Evolutionary conservation across 2,888 invertebrate species (phyloP), one percentile per base, ranked within the genome.

Genomic region (Sympetrum striolatum): DNA sequence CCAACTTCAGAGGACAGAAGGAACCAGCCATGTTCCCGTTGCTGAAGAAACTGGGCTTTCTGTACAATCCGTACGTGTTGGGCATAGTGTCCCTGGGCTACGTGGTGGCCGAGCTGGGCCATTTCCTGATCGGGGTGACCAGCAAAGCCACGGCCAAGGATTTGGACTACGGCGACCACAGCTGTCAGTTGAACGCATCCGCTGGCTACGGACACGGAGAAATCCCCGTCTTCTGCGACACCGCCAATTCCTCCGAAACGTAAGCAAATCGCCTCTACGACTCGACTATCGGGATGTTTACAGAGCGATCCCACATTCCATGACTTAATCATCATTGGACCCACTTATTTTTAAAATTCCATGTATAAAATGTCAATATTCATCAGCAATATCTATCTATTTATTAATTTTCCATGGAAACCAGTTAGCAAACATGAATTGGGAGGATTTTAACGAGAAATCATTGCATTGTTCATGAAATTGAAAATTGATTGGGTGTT

Each of bases 71-170:
- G 93, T 98, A 97, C 93, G 97, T 97, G 92, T 94, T 98, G 92
- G 97, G 95, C 44, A 94, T 98, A 91, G 96, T 98, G 91, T 97
- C 98, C 90, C 93, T 97, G 90, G 97, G 98, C 91, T 98, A 98
- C 94, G 96, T 98, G 91, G 94, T 98, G 37, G 98, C 98, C 25
- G 98, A 98, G 93, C 94, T 98, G 91, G 98, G 98, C 48, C 98
- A 98, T 94, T 98, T 98, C 93, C 95, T 98, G 91, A 97, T 98
- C 92, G 98, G 96, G 90, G 97, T 97, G 5, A 98, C 98, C 90
- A 98, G 97, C 90, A 97, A 98, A 93, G 97, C 97, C 92, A 97
- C 97, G 79, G 98, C 98, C 3, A 96, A 96, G 35, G 98, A 97
- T 93, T 94, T 98, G 90, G 97, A 97, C 93, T 98, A 97, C 92